Base-by-base conservation (phyloP, 2,113 vertebrate species). In the Cyprinodon brontotheroides region DNA sequence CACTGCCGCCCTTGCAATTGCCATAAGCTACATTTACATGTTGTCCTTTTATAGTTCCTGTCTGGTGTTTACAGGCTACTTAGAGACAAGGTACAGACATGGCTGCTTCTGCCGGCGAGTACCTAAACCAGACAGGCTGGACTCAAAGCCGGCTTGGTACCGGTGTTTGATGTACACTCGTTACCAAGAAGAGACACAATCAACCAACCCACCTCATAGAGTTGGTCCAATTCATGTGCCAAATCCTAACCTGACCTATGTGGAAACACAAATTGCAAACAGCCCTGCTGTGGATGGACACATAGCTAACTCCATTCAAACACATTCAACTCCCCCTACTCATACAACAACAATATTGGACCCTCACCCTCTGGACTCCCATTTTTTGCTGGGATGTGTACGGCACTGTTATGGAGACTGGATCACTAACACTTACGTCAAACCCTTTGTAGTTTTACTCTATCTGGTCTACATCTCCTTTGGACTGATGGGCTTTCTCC, bases 391-490 rank as follows among this genome's bases (percentile, higher is more conserved):
- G 89, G 97, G 97, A 79, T 99, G 99, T 89, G 96, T 99, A 91
- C 96, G 96, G 84, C 97, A 96, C 82, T 98, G 98, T 94, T 99
- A 98, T 90, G 97, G 97, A 89, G 97, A 99, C 95, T 99, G 98
- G 98, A 99, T 99, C 94, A 99, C 98, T 80, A 99, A 99, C 92
- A 99, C 98, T 65, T 99, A 99, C 0, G 98, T 99, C 85, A 99
- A 99, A 89, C 98, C 98, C 92, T 99, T 99, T 92, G 97, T 99
- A 93, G 96, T 99, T 87, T 97, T 99, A 92, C 96, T 98, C 92
- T 99, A 99, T 89, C 95, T 99, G 91, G 96, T 99, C 92, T 99
- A 99, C 95, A 96, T 99, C 95, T 99, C 98, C 86, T 99, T 99
- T 93, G 98, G 97, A 90, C 94, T 99, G 94, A 99, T 99, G 98